Conservation (phyloP, 2,888 invertebrate species). For the Lasiommata megera region DNA sequence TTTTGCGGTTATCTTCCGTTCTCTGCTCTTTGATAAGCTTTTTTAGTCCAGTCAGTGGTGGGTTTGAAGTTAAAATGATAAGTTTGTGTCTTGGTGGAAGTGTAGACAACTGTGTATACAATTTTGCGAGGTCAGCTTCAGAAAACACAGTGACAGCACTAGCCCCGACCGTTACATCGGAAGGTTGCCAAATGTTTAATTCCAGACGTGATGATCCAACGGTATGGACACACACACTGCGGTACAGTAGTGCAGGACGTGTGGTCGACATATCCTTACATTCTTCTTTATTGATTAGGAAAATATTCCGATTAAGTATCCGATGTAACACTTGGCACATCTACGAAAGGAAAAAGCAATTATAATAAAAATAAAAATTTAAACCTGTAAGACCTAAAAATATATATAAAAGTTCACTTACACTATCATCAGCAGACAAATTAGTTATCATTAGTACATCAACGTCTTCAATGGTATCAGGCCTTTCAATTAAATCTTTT, state of each 20-base stretch:
- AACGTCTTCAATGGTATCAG: conserved; percentile 22
- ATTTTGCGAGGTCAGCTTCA: conserved; percentile 35
- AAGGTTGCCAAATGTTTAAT: conserved; percentile 40
- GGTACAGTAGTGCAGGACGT: conserved; percentile 34
- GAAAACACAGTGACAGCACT: conserved; percentile 39
- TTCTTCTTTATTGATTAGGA: conserved; percentile 38
- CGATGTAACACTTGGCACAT: conserved; percentile 36
- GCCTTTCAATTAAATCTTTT: conserved; percentile 21
- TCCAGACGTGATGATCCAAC: conserved; percentile 31
- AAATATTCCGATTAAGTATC: conserved; percentile 36
- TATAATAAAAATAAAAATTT: too few species aligned
- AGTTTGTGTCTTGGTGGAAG: conserved; percentile 39
- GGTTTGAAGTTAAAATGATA: conserved; percentile 41
- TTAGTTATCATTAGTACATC: conserved; percentile 38
- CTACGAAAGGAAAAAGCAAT: conserved; percentile 7
- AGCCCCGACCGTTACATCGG: conserved; percentile 27
- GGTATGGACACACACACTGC: conserved; percentile 36
- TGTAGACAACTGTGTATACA: conserved; percentile 33
- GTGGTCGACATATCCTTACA: conserved; percentile 6
- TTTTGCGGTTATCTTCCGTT: conserved; percentile 40
- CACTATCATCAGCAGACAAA: conserved; percentile 38
- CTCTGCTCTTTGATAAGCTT: conserved; percentile 39
- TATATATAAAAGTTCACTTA: too few species aligned
- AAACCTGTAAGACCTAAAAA: too few species aligned
- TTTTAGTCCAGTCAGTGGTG: conserved; percentile 40